Evolutionary conservation across 2,888 invertebrate species (phyloP).

Genomic region (Ashinkailepas kermadecensis): DNA sequence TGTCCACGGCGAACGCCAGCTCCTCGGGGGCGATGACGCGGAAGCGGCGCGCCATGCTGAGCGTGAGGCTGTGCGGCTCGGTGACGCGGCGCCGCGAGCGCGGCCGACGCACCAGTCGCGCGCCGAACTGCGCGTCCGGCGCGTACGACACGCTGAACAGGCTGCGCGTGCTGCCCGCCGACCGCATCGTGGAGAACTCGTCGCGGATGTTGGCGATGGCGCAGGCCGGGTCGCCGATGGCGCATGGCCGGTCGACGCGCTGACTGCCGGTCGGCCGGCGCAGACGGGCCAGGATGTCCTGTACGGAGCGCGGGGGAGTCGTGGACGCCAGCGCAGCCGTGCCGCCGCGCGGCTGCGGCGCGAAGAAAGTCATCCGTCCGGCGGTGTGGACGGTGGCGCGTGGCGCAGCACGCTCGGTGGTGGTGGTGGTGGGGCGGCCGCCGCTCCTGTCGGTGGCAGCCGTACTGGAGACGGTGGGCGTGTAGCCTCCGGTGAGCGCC

Average conservation of each 20-base stretch:
- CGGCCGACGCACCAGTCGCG: background rate
- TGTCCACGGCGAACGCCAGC: slow-evolving; percentile 24
- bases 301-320: slow-evolving; percentile 24
- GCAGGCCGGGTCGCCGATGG: slow-evolving; percentile 16
- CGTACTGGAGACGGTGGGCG: slow-evolving; percentile 25
- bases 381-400: too few relatives aligned
- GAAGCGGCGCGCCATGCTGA: slow-evolving; percentile 29
- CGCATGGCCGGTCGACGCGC: slow-evolving; percentile 18
- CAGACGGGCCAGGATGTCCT: slow-evolving; percentile 13
- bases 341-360: slow-evolving; percentile 25
- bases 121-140: background rate
- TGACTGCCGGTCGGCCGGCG: background rate
- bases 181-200: slow-evolving; percentile 21
- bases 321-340: slow-evolving; percentile 22
- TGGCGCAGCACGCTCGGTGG: slow-evolving; percentile 27
- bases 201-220: slow-evolving; percentile 15
- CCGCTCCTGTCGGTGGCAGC: background rate
- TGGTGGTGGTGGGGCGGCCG: slow-evolving; percentile 19
- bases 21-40: slow-evolving; percentile 30
- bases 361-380: background rate
- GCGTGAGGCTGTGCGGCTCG: slow-evolving; percentile 18
- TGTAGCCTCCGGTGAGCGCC: slow-evolving; percentile 21
- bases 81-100: background rate
- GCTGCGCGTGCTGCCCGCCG: slow-evolving; percentile 21
- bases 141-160: slow-evolving; percentile 19